Base-by-base conservation (phyloP, 2,888 invertebrate species). In the Atethmia centrago region DNA sequence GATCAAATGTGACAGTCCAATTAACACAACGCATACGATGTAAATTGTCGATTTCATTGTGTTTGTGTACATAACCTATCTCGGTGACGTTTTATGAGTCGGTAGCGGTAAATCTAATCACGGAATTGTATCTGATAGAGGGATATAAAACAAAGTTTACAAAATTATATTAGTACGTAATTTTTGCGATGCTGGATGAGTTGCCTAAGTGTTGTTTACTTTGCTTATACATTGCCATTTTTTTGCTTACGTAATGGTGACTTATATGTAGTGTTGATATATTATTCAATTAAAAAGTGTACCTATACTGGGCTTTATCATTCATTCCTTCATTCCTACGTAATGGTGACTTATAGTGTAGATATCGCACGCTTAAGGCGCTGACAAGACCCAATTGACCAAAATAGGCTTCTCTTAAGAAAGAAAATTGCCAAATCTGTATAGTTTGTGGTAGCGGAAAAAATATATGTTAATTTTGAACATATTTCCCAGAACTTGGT, bases 1-100 rank as follows among this genome's bases (percentile, higher is more conserved):
- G 85, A 89, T 82, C 87, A 86, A 73, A 84, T 90, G 90, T 92
- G 92, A 91, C 81, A 72, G 58, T 74, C 80, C 87, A 92, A 91
- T 94, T 93, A 93, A 85, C 89, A 89, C 82, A 49, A 49, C 40
- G 42, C 51, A 77, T 69, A 72, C 68, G 42, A 74, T 73, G 47
- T 74, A 56, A n/a, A 74, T 55, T 78, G 25, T 58, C 14, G 36
- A 71, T 70, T 71, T 31, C 55, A 77, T 53, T 68, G 61, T 67
- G 28, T 74, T 51, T 65, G 61, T 74, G 21, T 65, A 68, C 66
- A 53, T 70, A 79, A 53, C 51, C 51, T 70, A 65, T 19, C 42
- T 14, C 68, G 31, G 55, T 31, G 61, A 58, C 58, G 31, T 59
- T 77, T 62, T 49, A 63, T 42, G 16, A 68, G n/a, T 42, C 56